Evolutionary conservation across 2,888 invertebrate genomes (phyloP).

Genomic region (Cylindroiulus punctatus): DNA sequence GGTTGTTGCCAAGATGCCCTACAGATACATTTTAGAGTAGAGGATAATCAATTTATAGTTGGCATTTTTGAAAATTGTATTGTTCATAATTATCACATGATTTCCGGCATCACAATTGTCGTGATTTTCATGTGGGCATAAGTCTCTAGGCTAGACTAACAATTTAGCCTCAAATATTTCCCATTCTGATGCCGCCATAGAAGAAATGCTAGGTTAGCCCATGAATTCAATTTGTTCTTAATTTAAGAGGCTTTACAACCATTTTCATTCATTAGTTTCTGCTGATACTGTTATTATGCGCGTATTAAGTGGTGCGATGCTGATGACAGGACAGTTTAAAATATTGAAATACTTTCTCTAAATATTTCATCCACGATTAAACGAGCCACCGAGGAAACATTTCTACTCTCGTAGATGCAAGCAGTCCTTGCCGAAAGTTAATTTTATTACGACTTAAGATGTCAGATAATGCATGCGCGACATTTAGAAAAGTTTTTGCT

Average conservation of each 20-base stretch:
- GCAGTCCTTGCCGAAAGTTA: neutral
- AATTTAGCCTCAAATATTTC: neutral
- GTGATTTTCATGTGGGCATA: neutral
- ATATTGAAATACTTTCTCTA: neutral
- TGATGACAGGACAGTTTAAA: slow-evolving; percentile 29
- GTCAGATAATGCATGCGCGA: neutral
- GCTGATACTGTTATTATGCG: slow-evolving; percentile 22
- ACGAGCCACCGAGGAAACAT: slow-evolving; percentile 21
- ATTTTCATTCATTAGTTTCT: slow-evolving; percentile 31
- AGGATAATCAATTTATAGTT: too few species aligned
- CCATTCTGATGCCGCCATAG: neutral
- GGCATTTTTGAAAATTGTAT: neutral
- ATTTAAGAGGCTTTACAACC: neutral
- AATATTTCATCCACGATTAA: neutral
- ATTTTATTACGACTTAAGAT: slow-evolving; percentile 30
- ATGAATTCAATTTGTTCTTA: neutral
- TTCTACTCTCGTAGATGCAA: neutral
- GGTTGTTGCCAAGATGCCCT: too few species aligned
- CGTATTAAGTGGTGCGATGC: neutral
- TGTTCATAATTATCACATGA: neutral
- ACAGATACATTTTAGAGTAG: neutral
- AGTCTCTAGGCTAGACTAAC: neutral
- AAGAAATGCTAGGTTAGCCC: neutral
- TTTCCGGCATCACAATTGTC: neutral
- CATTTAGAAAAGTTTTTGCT: slow-evolving; percentile 5